phyloP scores from a whole-genome alignment of 1,140 invertebrate genomes.

The Eubasilissa regina region DNA sequence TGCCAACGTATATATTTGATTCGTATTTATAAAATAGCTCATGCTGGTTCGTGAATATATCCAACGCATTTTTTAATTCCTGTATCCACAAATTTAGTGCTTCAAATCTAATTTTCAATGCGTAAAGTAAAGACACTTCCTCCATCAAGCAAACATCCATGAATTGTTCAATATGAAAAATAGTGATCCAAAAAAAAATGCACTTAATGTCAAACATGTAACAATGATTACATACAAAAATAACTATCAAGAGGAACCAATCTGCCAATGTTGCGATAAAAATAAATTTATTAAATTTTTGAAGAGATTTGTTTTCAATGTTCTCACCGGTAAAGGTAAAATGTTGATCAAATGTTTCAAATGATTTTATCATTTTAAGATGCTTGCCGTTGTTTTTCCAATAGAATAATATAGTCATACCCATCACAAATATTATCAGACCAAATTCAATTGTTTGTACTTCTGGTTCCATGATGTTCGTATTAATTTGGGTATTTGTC shows the following conservation, averaged over 20 bases:
- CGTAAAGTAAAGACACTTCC: background rate
- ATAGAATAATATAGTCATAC: background rate
- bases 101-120: background rate
- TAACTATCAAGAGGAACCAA: background rate
- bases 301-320: background rate
- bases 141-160: background rate
- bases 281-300: background rate
- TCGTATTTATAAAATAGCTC: background rate
- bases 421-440: background rate
- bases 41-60: background rate
- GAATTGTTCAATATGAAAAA: background rate
- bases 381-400: constrained; percentile 1
- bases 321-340: background rate
- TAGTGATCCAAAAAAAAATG: background rate
- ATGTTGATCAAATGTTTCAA: background rate
- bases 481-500: too few species aligned
- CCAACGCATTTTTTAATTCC: background rate
- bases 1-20: background rate
- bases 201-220: background rate
- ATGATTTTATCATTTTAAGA: background rate
- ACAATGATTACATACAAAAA: background rate
- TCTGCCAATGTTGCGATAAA: background rate
- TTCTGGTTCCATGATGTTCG: background rate
- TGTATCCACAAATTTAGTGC: background rate
- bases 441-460: background rate